Evolutionary conservation across 2,113 vertebrate species (phyloP), one percentile per base, ranked within the genome.

Genomic region (Calidris pygmaea): DNA sequence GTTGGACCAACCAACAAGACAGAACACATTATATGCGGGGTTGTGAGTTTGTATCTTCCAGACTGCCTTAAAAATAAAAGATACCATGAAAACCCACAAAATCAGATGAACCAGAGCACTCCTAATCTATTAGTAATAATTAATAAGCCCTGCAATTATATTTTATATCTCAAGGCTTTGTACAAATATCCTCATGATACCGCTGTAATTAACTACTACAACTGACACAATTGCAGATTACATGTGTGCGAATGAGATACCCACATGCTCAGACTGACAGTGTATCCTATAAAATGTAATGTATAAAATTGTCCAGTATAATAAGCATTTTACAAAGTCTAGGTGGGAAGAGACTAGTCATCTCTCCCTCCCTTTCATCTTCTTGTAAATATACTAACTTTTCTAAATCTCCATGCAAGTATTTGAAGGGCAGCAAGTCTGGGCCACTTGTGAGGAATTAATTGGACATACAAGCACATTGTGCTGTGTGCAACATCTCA

Each of bases 391-490:
- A 71, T 11, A 63, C 45, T 48, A 71, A 62, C 6, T 78, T 53
- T 79, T 45, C 56, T 55, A 93, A 93, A 86, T 68, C 50, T 85
- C 30, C 70, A 0, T 48, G 52, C n/a, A 86, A 85, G 95, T 65
- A 80, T 85, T 96, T 93, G 94, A 90, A 92, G 56, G 85, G 48
- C 66, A 91, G 55, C 27, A 92, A 88, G 65, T 53, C 85, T 87
- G 65, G 63, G 73, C 47, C 14, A 21, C 66, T 94, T 82, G 55
- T 86, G 78, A 91, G 79, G 76, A 90, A 91, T 93, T 95, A 96
- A 94, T 89, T 94, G 92, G 93, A 85, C 50, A 85, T 95, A 91
- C 63, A 91, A 85, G 74, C 59, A 37, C 75, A 90, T 86, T 91
- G 84, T 30, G 4, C 80, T 85, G 35, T 70, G 67, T 85, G 77